Evolutionary conservation across 2,113 vertebrate genomes (phyloP).

Genomic region (Papio anubis): DNA sequence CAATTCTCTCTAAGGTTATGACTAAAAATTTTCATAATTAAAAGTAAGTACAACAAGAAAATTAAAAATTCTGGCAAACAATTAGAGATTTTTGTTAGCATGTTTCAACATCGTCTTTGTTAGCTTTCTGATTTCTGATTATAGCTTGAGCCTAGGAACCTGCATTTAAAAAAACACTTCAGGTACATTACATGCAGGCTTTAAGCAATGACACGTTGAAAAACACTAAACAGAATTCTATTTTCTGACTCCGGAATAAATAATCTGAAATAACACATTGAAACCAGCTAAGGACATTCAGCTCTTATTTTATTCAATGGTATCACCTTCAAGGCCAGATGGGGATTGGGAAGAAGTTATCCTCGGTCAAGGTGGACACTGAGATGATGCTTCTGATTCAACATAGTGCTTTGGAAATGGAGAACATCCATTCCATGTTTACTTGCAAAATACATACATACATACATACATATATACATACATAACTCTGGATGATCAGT

Average conservation of each 20-base stretch:
- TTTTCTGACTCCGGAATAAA: not conserved
- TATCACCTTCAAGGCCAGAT: not conserved
- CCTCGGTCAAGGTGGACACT: not conserved
- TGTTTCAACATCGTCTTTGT: not conserved
- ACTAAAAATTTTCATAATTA: not conserved
- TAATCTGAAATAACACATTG: not conserved
- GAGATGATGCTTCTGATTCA: not conserved
- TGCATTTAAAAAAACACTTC: not conserved
- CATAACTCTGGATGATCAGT: not conserved
- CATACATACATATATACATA: not conserved
- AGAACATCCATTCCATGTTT: not conserved
- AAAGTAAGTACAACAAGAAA: not conserved
- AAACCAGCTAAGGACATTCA: not conserved
- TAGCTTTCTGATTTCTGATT: not conserved
- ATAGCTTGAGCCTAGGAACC: not conserved
- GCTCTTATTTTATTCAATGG: not conserved
- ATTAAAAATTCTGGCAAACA: not conserved
- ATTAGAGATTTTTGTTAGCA: not conserved
- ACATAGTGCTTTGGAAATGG: not conserved
- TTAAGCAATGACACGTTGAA: not conserved
- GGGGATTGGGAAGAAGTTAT: not conserved
- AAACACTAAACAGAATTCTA: not conserved
- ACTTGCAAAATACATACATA: not conserved
- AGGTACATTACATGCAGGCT: not conserved
- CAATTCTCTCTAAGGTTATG: not conserved